Percentiles rank a stretch among this genome's conserved stretches.
Conservation (phyloP, 2,888 invertebrate species). For the Dynastes maya region DNA sequence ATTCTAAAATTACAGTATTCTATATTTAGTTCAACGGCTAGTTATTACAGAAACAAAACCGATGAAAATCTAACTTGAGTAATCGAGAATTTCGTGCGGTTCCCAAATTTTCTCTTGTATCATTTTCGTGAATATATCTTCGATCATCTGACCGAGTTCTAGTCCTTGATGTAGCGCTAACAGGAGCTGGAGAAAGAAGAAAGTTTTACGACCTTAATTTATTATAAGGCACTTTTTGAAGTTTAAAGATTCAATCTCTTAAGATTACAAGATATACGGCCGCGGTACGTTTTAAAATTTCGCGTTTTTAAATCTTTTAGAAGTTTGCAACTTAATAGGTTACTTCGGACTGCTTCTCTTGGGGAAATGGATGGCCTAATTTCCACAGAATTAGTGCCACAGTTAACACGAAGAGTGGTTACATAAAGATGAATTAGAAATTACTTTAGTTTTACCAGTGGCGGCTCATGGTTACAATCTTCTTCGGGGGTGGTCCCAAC, state of each 20-base stretch:
- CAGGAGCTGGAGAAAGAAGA: not conserved
- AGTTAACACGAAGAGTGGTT: too few species aligned
- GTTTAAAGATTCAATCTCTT: constrained; percentile 10
- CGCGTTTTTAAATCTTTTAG: not conserved
- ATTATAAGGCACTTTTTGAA: constrained; percentile 17
- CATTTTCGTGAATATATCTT: not conserved
- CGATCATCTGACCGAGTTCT: not conserved
- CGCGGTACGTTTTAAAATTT: not conserved
- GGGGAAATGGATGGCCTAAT: not conserved
- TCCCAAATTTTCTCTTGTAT: not conserved
- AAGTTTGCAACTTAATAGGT: not conserved
- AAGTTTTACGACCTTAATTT: not conserved
- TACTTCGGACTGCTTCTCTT: not conserved
- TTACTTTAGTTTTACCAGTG: too few species aligned
- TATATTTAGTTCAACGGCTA: not conserved
- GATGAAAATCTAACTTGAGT: not conserved
- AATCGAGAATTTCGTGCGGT: not conserved
- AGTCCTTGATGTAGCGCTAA: not conserved
- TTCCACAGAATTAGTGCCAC: too few species aligned
- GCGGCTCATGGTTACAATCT: too few species aligned
- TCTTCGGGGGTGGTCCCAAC: too few species aligned
- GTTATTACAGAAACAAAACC: not conserved
- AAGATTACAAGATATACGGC: not conserved
- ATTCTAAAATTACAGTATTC: not conserved
- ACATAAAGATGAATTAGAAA: too few species aligned